A percentile compares a stretch with the other conserved stretches of the same genome.
phyloP scores from a whole-genome alignment of 2,113 vertebrate genomes.

The Psilopsiagon aurifrons region DNA sequence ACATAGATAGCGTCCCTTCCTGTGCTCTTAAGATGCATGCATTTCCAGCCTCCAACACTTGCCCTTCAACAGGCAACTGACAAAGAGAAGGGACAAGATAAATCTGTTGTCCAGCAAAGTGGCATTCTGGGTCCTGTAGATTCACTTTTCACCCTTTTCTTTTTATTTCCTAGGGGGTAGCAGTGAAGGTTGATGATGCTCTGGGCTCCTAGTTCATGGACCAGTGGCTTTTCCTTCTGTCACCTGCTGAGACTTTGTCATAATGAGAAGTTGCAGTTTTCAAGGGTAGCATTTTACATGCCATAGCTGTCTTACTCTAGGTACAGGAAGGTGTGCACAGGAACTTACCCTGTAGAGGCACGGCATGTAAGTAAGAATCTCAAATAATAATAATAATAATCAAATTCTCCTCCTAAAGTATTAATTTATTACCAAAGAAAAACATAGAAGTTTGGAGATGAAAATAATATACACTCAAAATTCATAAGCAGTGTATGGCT shows the following conservation, averaged over 20 bases:
- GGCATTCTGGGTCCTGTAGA: background rate
- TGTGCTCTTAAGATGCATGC: background rate
- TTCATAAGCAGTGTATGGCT: slow-evolving; percentile 71
- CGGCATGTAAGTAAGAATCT: background rate
- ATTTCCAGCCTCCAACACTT: background rate
- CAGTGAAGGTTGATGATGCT: background rate
- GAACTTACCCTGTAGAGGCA: background rate
- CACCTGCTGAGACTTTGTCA: slow-evolving; percentile 60
- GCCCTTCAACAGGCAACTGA: background rate
- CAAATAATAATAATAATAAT: background rate
- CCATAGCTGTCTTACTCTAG: slow-evolving; percentile 20
- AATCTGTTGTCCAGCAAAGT: background rate
- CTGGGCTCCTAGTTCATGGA: slow-evolving; percentile 57
- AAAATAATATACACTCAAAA: slow-evolving; percentile 73
- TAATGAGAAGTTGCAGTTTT: slow-evolving; percentile 43
- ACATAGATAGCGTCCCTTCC: background rate
- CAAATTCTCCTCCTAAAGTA: slow-evolving; percentile 29
- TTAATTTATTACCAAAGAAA: slow-evolving; percentile 61
- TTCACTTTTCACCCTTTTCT: slow-evolving; percentile 28
- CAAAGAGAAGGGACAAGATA: background rate
- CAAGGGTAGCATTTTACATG: slow-evolving; percentile 48
- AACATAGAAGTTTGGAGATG: slow-evolving; percentile 61
- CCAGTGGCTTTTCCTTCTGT: slow-evolving; percentile 53
- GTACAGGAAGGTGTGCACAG: background rate
- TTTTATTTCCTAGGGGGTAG: background rate